These are phyloP conservation scores for Myotis brandtii DNA, from an alignment of 2,113 vertebrate genomes.

Conservation along the genomic window DNA sequence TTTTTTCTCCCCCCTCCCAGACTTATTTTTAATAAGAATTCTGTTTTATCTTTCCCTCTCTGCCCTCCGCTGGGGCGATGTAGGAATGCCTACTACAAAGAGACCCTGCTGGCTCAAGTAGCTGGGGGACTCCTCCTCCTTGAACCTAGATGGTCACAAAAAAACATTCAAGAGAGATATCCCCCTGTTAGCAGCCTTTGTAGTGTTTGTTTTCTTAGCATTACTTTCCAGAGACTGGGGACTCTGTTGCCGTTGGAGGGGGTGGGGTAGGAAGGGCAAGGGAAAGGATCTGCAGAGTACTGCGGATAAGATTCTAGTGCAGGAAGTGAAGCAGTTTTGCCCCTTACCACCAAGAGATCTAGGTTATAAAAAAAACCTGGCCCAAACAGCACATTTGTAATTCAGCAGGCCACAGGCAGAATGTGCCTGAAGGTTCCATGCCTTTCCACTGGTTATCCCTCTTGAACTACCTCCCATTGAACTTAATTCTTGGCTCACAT, in stretches of 20 bases:
- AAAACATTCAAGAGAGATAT: conserved; percentile 85
- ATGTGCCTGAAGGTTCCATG: not conserved
- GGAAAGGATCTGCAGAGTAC: conserved; percentile 69
- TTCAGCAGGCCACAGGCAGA: not conserved
- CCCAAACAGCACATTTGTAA: not conserved
- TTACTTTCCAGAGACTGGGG: conserved; percentile 85
- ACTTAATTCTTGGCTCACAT: conserved; percentile 55
- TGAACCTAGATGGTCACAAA: conserved; percentile 85
- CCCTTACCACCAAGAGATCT: conserved; percentile 26
- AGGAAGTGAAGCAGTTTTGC: conserved; percentile 50
- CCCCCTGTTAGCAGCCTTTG: conserved; percentile 87
- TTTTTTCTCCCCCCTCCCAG: conserved; percentile 56
- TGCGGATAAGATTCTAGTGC: conserved; percentile 56
- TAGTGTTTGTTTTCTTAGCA: conserved; percentile 88
- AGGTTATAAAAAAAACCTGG: conserved; percentile 58
- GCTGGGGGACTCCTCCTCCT: conserved; percentile 85
- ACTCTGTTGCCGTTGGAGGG: conserved; percentile 83
- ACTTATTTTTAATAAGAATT: conserved; percentile 86
- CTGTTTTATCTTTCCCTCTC: conserved; percentile 85
- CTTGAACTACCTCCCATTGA: conserved; percentile 53
- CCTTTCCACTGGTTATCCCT: conserved; percentile 19
- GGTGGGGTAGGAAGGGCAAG: conserved; percentile 15
- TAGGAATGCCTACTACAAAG: conserved; percentile 90
- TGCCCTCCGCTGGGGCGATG: conserved; percentile 88
- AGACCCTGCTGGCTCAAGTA: conserved; percentile 85